Evolutionary conservation across 2,888 invertebrate genomes (phyloP), one percentile per base, ranked within the genome.

Genomic region (Eumacrocentrus americanus): DNA sequence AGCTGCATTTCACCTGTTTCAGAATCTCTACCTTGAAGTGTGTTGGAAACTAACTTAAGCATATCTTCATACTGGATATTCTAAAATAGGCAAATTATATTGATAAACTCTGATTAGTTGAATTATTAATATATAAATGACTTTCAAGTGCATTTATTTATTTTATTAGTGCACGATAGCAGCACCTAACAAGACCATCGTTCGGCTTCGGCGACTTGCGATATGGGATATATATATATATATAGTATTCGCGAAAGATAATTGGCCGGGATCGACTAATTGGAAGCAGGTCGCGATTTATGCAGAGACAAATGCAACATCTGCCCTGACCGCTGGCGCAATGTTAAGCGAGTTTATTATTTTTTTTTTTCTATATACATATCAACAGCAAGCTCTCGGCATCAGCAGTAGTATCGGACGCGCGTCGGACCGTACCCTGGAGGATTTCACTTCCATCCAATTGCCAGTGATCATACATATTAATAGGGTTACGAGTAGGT

Each of bases 401-500:
- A n/a, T n/a, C n/a, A n/a, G n/a, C n/a, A n/a, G n/a, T n/a, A n/a
- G 50, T 14, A 57, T 42, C 46, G 37, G 53, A 53, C 61, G 58
- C 58, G 52, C 58, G 59, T 61, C 34, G 37, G 57, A 55, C 37
- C 22, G 22, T 40, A 42, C 55, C 70, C 70, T 48, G 59, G 52
- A 67, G 71, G 67, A 70, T 64, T 69, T 66, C 66, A 63, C 67
- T 67, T 66, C 67, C 64, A 60, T 66, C 64, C 68, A 69, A 73
- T 76, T 66, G 69, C 67, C 64, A 70, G 62, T 58, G 65, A 76
- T 75, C 76, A 74, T 72, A 73, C 74, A 75, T 76, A 76, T 76
- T 76, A 76, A 77, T 76, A 70, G 73, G 29, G 67, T 35, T 64
- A 56, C 48, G 55, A 53, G 52, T 66, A 25, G 23, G 12, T 46